phyloP scores from a whole-genome alignment of 2,113 vertebrate genomes.

The Pantherophis guttatus region DNA sequence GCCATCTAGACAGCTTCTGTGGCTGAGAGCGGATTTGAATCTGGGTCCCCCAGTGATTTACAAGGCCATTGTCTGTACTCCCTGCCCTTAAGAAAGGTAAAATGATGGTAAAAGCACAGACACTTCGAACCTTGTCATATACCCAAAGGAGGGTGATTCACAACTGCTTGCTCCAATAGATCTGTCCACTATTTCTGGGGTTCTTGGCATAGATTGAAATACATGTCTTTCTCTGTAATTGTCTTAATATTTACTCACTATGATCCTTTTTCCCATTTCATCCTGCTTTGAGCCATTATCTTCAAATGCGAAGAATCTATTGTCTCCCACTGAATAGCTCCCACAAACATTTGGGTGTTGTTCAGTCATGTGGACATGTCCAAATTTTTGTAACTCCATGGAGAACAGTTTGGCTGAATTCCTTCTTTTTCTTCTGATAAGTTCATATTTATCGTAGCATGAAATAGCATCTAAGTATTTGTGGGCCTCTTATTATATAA shows the following conservation, averaged over 20 bases:
- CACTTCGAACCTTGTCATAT: background rate
- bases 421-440: background rate
- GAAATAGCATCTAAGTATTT: background rate
- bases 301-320: background rate
- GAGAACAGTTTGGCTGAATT: background rate
- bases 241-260: background rate
- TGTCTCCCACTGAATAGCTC: background rate
- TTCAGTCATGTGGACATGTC: background rate
- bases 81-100: background rate
- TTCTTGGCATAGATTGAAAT: background rate
- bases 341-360: background rate
- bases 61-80: background rate
- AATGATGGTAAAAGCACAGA: background rate
- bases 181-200: background rate
- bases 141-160: background rate
- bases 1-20: too few relatives aligned
- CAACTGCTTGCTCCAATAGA: background rate
- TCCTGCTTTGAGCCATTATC: background rate
- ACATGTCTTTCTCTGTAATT: background rate
- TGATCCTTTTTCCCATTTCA: background rate
- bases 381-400: background rate
- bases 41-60: background rate
- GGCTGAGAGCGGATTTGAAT: too few relatives aligned
- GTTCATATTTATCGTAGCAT: background rate
- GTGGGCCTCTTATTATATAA: background rate